Conservation (phyloP, 2,797 vertebrate species). For the Oryzias dopingdopingensis region DNA sequence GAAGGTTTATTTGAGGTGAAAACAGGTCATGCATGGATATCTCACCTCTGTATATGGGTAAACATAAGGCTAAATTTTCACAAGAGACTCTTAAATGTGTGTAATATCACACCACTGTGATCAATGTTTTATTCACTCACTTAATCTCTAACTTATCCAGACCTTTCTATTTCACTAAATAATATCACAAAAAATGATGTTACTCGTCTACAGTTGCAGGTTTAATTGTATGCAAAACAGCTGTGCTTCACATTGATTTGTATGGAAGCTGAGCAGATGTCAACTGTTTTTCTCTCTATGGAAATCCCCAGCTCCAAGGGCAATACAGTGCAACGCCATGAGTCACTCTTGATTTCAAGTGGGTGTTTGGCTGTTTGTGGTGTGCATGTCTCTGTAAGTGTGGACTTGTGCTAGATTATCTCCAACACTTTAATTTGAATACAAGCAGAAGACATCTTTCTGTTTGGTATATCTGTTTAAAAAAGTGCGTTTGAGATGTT, state of each 20-base stretch:
- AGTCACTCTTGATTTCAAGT: slow-evolving; percentile 64
- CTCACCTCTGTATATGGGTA: slow-evolving; percentile 66
- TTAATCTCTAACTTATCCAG: slow-evolving; percentile 37
- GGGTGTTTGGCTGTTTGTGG: slow-evolving; percentile 48
- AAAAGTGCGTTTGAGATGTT: not conserved
- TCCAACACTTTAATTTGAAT: slow-evolving; percentile 4
- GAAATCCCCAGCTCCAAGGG: slow-evolving; percentile 75
- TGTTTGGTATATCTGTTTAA: not conserved
- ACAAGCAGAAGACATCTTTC: slow-evolving; percentile 6
- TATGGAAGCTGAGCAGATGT: slow-evolving; percentile 61
- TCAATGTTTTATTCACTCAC: slow-evolving; percentile 32
- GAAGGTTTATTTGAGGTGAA: slow-evolving; percentile 74
- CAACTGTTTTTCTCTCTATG: slow-evolving; percentile 69
- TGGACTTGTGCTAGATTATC: slow-evolving; percentile 13
- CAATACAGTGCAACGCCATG: slow-evolving; percentile 55
- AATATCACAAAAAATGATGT: slow-evolving; percentile 11
- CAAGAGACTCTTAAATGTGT: slow-evolving; percentile 22
- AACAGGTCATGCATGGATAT: slow-evolving; percentile 64
- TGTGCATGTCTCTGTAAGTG: slow-evolving; percentile 25
- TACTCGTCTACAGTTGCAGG: slow-evolving; percentile 50
- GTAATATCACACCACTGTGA: slow-evolving; percentile 46
- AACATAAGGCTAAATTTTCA: slow-evolving; percentile 49
- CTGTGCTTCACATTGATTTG: slow-evolving; percentile 52
- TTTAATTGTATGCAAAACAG: slow-evolving; percentile 49
- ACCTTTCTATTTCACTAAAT: slow-evolving; percentile 13